phyloP scores from a whole-genome alignment of 2,797 vertebrate genomes.

The Neoniphon sammara region DNA sequence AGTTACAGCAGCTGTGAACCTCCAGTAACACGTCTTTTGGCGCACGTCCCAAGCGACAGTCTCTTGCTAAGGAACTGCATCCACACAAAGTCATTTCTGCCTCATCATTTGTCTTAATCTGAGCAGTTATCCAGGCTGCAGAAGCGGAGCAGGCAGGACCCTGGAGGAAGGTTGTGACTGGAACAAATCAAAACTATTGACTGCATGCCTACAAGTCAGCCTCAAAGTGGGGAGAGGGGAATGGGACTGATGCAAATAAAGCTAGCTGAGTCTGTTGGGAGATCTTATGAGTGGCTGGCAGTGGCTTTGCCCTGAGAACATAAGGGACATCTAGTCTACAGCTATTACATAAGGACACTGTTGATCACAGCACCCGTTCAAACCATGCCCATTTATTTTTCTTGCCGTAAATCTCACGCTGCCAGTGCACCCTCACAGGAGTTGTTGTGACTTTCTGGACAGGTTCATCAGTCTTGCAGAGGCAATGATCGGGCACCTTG shows the following conservation, averaged over 20 bases:
- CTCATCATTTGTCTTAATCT: constrained; percentile 6
- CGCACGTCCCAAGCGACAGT: neutral
- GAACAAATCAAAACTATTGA: constrained; percentile 1
- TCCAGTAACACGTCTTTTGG: neutral
- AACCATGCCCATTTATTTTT: constrained; percentile 37
- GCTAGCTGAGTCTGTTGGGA: neutral
- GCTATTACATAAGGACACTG: constrained; percentile 39
- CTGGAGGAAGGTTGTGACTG: neutral
- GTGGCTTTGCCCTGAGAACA: constrained; percentile 38
- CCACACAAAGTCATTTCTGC: constrained; percentile 2
- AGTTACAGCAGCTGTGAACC: constrained; percentile 18
- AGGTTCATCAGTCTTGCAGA: constrained; percentile 42
- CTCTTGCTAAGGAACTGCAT: constrained; percentile 11
- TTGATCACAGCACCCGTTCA: constrained; percentile 50
- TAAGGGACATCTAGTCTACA: constrained; percentile 29
- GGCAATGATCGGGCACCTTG: constrained; percentile 22
- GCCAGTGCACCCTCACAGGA: constrained; percentile 22
- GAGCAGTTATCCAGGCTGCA: neutral
- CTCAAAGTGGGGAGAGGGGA: neutral
- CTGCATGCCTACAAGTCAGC: neutral
- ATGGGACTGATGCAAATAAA: neutral
- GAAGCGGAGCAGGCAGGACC: constrained; percentile 19
- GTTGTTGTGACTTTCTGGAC: constrained; percentile 34
- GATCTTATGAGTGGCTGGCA: constrained; percentile 22
- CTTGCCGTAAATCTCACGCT: constrained; percentile 12